Conservation (phyloP, 2,113 vertebrate genomes). For the Forbesichthys agassizii region DNA sequence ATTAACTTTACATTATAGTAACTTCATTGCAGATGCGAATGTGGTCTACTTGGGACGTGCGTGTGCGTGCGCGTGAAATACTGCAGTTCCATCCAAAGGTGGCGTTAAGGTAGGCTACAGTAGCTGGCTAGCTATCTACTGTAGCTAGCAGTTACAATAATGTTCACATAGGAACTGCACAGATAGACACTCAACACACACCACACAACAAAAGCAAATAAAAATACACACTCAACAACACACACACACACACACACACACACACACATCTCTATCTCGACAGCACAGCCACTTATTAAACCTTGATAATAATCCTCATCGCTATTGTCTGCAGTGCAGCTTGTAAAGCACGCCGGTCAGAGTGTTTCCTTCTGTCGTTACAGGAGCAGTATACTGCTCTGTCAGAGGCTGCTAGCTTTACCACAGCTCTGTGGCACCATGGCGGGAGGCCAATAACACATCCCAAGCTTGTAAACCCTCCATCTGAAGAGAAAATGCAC, state of each 20-base stretch:
- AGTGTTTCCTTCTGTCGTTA: conserved; percentile 42
- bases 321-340: conserved; percentile 46
- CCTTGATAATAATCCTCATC: conserved; percentile 44
- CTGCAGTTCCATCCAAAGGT: background rate
- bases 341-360: conserved; percentile 48
- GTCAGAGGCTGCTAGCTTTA: conserved; percentile 70
- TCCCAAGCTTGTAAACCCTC: conserved; percentile 70
- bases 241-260: conserved; percentile 42
- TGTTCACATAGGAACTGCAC: no score
- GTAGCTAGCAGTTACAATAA: background rate
- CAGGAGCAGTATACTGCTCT: conserved; percentile 51
- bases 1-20: conserved; percentile 43
- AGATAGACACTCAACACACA: conserved; percentile 30
- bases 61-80: background rate
- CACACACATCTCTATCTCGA: conserved; percentile 53
- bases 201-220: conserved; percentile 44
- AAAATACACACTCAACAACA: background rate
- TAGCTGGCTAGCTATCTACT: background rate
- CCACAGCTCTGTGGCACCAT: conserved; percentile 64
- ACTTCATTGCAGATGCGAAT: conserved; percentile 20
- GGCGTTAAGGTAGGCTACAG: background rate
- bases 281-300: conserved; percentile 35
- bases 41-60: background rate
- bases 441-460: conserved; percentile 69
- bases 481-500: conserved; percentile 68